Evolutionary conservation across 2,113 vertebrate genomes (phyloP), one percentile per base, ranked within the genome.

Genomic region (Sciurus niger): DNA sequence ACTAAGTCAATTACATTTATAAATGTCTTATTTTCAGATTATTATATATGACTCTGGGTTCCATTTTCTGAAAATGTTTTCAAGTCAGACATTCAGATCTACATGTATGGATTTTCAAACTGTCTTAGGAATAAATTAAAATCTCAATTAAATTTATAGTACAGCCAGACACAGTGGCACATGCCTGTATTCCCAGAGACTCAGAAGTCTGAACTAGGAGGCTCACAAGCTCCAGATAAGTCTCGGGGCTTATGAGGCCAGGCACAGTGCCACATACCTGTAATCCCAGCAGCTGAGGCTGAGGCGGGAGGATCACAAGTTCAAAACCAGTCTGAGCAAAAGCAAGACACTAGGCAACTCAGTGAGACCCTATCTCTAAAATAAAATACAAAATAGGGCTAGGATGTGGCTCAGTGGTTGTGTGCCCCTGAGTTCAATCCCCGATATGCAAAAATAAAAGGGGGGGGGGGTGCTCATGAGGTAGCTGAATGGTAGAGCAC

Each of bases 1-100:
- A 20, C 22, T 67, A 48, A 55, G 34, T 72, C 90, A 53, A 0
- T 43, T 43, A 46, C 43, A 46, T 85, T 95, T 67, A 80, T 73
- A 95, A 80, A 70, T 70, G 43, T n/a, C 86, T 94, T 77, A 12
- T 76, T 94, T 95, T 82, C 40, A 58, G 43, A 40, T 60, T 89
- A 40, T 90, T 65, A 37, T 37, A 18, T 93, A 84, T 95, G 48
- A 94, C 60, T 76, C 80, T 94, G 10, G 12, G n/a, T 93, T 94
- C 63, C 55, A 51, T 63, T 96, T 95, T 93, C 40, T 74, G 6
- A 68, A 95, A 93, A 82, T 2, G 0, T 48, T 87, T 70, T 80
- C 40, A 77, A 79, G 22, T 94, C 30, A 96, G n/a, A n/a, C 37
- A 74, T 51, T 96, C 60, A 53, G 65, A 84, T 90, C 30, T 70